Evolutionary conservation across 2,888 invertebrate genomes (phyloP).

Genomic region (Macrosoma leucophasiata): DNA sequence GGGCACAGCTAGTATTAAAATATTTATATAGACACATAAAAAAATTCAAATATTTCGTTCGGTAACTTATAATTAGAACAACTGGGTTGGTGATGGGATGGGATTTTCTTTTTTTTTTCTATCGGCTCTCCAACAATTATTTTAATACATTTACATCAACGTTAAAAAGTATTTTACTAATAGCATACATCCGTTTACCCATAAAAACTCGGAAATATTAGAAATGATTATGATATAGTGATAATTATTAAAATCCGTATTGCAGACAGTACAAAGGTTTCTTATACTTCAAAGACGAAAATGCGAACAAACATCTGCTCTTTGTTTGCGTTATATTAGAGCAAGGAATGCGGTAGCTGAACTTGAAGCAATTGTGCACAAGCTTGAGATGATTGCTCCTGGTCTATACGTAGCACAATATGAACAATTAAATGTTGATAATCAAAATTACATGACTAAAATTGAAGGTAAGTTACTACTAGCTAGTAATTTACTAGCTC

Average conservation of each 20-base stretch:
- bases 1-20: too few relatives aligned
- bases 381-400: conserved; percentile 58
- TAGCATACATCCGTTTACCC: too few relatives aligned
- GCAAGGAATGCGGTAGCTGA: conserved; percentile 60
- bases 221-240: not conserved
- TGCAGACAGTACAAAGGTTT: conserved; percentile 54
- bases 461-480: conserved; percentile 73
- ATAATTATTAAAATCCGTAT: conserved; percentile 2
- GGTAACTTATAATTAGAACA: too few relatives aligned
- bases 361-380: conserved; percentile 48
- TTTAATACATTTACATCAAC: too few relatives aligned
- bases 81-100: too few relatives aligned
- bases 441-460: conserved; percentile 56
- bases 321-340: conserved; percentile 56
- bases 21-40: too few relatives aligned
- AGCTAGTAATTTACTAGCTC: too few relatives aligned
- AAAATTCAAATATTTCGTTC: too few relatives aligned
- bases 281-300: conserved; percentile 55
- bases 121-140: too few relatives aligned
- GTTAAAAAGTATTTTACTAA: too few relatives aligned
- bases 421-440: conserved; percentile 57
- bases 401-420: conserved; percentile 63
- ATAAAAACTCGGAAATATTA: conserved; percentile 1
- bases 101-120: too few relatives aligned
- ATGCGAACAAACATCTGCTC: conserved; percentile 49